Base-by-base conservation (phyloP, 2,888 invertebrate genomes). In the Toxonevra muliebris region DNA sequence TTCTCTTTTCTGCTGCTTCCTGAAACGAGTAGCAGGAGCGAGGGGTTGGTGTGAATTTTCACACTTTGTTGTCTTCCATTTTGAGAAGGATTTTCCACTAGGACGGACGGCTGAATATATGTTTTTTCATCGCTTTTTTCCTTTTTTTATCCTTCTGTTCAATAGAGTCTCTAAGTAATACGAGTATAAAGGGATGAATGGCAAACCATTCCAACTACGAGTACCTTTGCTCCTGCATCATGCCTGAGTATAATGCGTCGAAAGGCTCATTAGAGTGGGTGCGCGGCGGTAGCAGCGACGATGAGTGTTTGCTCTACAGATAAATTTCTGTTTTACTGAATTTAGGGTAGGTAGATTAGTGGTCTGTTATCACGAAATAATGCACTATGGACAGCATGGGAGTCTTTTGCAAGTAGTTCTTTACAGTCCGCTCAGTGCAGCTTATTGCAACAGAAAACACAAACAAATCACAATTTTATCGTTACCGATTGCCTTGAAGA, bases 11-110 rank as follows among this genome's bases (percentile, higher is more conserved):
- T 19, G 17, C 54, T 15, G 17, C 54, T 19, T 5, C 10, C 8
- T 19, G 11, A 5, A 48, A 10, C 11, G 43, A 43, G 15, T 41
- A 4, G 15, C 60, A 15, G 30, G 10, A n/a, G 42, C 54, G 20
- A 65, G 72, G 78, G 78, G 77, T 80, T 78, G 80, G 82, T 82
- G 82, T 82, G 82, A 83, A 83, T 77, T 79, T 79, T 82, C 78
- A 76, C 84, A 84, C 84, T 80, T 79, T 73, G 75, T 73, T 71
- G 74, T 75, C 77, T 72, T 73, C 65, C 70, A 64, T 61, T 60
- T 57, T 59, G 68, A 48, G 63, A n/a, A 12, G 11, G 7, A 3
- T 41, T 48, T n/a, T 69, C 45, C 45, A 41, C 17, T n/a, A 54
- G 11, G 7, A 30, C 64, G 17, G n/a, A 40, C 30, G 40, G 19